Evolutionary conservation across 2,113 vertebrate species (phyloP).

Genomic region (Telmatochromis brachygnathus): DNA sequence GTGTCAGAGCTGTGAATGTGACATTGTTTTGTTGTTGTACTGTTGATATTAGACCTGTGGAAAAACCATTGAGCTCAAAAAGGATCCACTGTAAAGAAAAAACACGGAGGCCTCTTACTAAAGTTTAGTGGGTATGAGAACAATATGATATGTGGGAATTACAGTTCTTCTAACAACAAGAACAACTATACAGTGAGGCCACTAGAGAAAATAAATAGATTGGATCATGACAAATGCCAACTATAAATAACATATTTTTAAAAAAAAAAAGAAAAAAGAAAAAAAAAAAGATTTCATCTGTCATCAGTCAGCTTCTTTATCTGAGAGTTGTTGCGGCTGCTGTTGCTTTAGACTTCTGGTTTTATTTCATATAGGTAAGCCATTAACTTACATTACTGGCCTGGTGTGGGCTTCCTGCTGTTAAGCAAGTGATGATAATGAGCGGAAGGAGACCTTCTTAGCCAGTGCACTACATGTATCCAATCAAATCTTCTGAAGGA

Average conservation of each 20-base stretch:
- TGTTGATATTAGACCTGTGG: not conserved
- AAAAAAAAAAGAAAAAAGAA: accelerated
- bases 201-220: not conserved
- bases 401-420: not conserved
- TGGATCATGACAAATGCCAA: not conserved
- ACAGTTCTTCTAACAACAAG: not conserved
- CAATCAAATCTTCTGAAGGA: conserved; percentile 4
- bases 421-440: not conserved
- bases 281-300: not conserved
- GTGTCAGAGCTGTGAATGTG: not conserved
- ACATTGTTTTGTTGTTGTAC: not conserved
- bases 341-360: not conserved
- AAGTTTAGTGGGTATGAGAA: not conserved
- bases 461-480: not conserved
- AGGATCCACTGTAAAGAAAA: not conserved
- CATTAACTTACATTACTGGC: not conserved
- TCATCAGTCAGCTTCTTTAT: not conserved
- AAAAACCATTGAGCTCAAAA: not conserved
- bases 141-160: not conserved
- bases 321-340: not conserved
- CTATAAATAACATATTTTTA: accelerated
- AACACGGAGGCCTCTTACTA: not conserved
- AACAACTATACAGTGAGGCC: not conserved
- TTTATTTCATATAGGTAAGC: not conserved
- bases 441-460: not conserved